Conservation (phyloP, 2,113 vertebrate species). For the Nerophis ophidion region DNA sequence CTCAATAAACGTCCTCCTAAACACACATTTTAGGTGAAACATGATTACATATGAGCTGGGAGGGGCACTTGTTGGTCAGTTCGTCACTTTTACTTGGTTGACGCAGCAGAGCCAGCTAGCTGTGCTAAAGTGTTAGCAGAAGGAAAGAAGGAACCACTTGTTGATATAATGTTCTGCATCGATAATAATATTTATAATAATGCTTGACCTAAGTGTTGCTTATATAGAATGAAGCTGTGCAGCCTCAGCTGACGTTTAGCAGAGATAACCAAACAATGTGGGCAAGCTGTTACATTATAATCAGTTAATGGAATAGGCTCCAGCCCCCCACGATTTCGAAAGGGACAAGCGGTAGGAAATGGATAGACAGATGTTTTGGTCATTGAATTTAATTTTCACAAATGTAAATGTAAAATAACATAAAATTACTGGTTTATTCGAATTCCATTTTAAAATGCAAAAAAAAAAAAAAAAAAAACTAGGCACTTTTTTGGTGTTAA, state of each 20-base stretch:
- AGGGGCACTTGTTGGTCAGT: too few species aligned
- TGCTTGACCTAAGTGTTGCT: background rate
- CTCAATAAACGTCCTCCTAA: accelerated
- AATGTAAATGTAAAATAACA: too few species aligned
- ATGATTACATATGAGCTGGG: accelerated
- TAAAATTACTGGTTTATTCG: too few species aligned
- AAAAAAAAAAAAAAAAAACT: too few species aligned
- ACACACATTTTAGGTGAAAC: background rate
- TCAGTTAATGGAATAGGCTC: too few species aligned
- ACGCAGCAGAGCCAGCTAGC: constrained; percentile 33
- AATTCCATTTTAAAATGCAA: too few species aligned
- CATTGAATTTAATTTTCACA: too few species aligned
- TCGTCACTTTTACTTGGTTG: background rate
- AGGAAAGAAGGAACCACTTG: constrained; percentile 36
- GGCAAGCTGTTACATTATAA: too few species aligned
- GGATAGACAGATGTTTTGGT: too few species aligned
- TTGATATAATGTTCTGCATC: constrained; percentile 14
- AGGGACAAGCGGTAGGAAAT: too few species aligned
- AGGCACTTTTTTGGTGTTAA: too few species aligned
- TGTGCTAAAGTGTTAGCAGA: constrained; percentile 22
- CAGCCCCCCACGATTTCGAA: too few species aligned
- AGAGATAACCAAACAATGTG: background rate
- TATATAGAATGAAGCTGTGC: background rate
- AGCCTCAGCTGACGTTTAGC: background rate
- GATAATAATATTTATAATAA: background rate